phyloP scores from a whole-genome alignment of 2,797 vertebrate species.

The Macrochelys suwanniensis region DNA sequence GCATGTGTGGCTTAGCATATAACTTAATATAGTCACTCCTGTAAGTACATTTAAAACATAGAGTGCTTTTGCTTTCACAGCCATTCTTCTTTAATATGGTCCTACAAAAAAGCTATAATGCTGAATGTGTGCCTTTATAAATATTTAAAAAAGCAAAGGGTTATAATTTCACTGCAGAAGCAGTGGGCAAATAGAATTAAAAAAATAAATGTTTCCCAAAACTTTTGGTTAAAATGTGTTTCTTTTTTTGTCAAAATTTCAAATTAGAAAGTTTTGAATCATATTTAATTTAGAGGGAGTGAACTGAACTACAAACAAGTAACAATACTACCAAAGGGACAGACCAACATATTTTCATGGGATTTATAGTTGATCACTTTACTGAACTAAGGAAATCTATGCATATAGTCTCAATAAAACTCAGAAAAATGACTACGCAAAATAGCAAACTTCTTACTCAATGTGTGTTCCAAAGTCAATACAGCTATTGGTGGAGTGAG shows the following conservation, averaged over 20 bases:
- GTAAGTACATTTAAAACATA: not conserved
- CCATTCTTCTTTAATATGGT: not conserved
- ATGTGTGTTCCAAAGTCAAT: not conserved
- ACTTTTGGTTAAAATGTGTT: not conserved
- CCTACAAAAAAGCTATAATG: not conserved
- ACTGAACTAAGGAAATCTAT: not conserved
- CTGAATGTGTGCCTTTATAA: not conserved
- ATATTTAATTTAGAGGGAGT: not conserved
- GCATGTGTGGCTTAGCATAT: not conserved
- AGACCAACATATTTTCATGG: not conserved
- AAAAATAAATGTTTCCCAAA: not conserved
- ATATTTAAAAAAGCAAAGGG: not conserved
- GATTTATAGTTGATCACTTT: not conserved
- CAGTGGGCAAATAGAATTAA: not conserved
- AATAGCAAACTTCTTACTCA: not conserved
- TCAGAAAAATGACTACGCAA: not conserved
- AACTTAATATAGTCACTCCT: not conserved
- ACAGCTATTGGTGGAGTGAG: not conserved
- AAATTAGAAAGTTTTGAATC: not conserved
- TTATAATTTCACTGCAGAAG: not conserved
- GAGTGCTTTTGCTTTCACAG: not conserved
- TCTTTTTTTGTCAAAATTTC: not conserved
- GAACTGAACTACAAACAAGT: not conserved
- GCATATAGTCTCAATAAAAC: not conserved
- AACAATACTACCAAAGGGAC: not conserved